Evolutionary conservation across 2,888 invertebrate genomes (phyloP).

Genomic region (Scaptomyza polygonia): DNA sequence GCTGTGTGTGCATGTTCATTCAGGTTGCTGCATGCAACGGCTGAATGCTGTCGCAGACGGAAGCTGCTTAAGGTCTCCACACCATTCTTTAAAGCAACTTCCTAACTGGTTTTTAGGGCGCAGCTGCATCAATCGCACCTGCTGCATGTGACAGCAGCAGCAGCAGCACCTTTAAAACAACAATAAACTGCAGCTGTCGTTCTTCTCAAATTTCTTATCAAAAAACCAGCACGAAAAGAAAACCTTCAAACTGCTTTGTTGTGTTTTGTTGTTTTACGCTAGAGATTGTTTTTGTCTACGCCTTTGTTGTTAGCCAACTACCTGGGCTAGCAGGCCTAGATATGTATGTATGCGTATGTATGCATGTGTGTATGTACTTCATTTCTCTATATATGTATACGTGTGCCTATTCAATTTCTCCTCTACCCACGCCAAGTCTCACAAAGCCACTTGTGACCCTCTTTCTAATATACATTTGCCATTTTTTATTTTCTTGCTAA

Average conservation of each 20-base stretch:
- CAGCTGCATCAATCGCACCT: constrained; percentile 61
- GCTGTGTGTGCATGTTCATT: constrained; percentile 42
- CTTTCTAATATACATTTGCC: constrained; percentile 40
- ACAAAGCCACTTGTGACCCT: constrained; percentile 19
- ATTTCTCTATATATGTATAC: neutral
- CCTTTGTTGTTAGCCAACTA: constrained; percentile 38
- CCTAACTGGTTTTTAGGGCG: constrained; percentile 73
- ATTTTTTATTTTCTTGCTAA: constrained; percentile 37
- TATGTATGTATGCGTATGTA: neutral
- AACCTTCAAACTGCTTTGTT: constrained; percentile 32
- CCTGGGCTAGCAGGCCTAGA: constrained; percentile 15
- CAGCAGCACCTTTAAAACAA: constrained; percentile 16
- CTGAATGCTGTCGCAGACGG: constrained; percentile 35
- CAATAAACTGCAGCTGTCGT: constrained; percentile 56
- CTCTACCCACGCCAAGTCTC: constrained; percentile 29
- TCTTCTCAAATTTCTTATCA: constrained; percentile 71
- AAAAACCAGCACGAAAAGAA: constrained; percentile 29
- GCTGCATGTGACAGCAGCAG: constrained; percentile 48
- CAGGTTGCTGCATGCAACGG: constrained; percentile 51
- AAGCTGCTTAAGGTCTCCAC: constrained; percentile 52
- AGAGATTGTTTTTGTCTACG: constrained; percentile 20
- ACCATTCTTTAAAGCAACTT: constrained; percentile 47
- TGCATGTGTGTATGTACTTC: neutral
- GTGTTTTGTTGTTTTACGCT: constrained; percentile 33
- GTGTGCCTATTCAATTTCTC: constrained; percentile 39